Evolutionary conservation across 2,797 vertebrate genomes (phyloP), one percentile per base, ranked within the genome.

Genomic region (Protosalanx chinensis): DNA sequence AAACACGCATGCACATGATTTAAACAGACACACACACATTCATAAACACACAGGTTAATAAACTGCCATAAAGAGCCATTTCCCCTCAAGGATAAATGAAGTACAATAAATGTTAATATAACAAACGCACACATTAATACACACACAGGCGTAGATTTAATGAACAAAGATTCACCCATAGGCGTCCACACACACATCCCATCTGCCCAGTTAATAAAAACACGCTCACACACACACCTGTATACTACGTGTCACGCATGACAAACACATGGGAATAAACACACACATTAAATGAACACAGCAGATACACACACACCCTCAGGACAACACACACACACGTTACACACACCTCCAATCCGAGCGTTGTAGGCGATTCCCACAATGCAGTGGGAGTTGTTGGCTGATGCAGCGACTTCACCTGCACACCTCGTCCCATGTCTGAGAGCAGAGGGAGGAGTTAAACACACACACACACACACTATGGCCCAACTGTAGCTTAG

Each of bases 341-440:
- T 27, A 80, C 61, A 84, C 93, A 87, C 90, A 98, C 97, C 97
- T 92, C 97, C 97, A 71, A 99, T 99, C 90, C 87, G 95, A 86
- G 97, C 97, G 53, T 98, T 98, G 87, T 97, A 99, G 83, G 97
- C 96, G 57, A 99, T 97, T 85, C 97, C 97, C 73, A 98, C 97
- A 73, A 96, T 96, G 91, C 97, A 99, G 76, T 98, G 95, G 30
- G 97, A 96, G 91, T 99, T 99, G 92, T 99, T 99, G 83, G 97
- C 97, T 1, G 96, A 93, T 35, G 97, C 97, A 77, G 97, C 97
- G 76, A 99, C 97, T 92, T 99, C 97, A 72, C 97, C 97, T 67
- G 97, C 97, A 88, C 97, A 99, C 75, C 97, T 94, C 30, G 97
- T 99, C 83, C 97, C 97, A 15, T 99, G 97, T 91, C 97, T 99